Base-by-base conservation (phyloP, 2,888 invertebrate species). In the Diaperis boleti region DNA sequence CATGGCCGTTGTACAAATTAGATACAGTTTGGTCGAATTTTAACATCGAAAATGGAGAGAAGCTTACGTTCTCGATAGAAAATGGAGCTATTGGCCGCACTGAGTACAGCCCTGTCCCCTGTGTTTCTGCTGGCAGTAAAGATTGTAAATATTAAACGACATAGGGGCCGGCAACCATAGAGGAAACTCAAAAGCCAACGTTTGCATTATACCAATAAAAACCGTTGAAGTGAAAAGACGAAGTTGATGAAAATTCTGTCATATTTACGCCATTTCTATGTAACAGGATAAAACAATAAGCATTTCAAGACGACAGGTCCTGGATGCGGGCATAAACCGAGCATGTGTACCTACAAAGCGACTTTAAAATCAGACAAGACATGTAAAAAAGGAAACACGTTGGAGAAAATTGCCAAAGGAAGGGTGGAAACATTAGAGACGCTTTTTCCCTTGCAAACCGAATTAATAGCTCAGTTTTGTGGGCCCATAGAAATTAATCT, bases 81-180 rank as follows among this genome's bases (percentile, higher is more conserved):
- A 20, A 17, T 18, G n/a, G 20, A 4, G 41, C 15, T 42, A 20
- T 18, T 17, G 18, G 10, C 10, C 20, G n/a, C 4, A 42, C 47
- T 49, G 39, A 42, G 31, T 62, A 56, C 59, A 20, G 33, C 33
- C 44, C 59, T 60, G 59, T 41, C 17, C 39, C n/a, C n/a, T n/a
- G n/a, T 17, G 29, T 39, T 42, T 17, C 59, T 10, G 41, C 59
- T 44, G 26, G 44, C 41, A 45, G 54, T 18, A 61, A 55, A 55
- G 54, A 61, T 69, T 71, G 72, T 72, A 70, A 72, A 73, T 71
- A 72, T 73, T 72, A 72, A 69, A 71, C 68, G 69, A 70, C 68
- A 70, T 69, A 66, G 69, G 69, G 70, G 69, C 67, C 68, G 66
- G 42, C 60, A 62, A 65, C 65, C 63, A 68, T 50, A 56, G 57